phyloP scores from a whole-genome alignment of 2,797 vertebrate species.

The Ispidina lecontei region DNA sequence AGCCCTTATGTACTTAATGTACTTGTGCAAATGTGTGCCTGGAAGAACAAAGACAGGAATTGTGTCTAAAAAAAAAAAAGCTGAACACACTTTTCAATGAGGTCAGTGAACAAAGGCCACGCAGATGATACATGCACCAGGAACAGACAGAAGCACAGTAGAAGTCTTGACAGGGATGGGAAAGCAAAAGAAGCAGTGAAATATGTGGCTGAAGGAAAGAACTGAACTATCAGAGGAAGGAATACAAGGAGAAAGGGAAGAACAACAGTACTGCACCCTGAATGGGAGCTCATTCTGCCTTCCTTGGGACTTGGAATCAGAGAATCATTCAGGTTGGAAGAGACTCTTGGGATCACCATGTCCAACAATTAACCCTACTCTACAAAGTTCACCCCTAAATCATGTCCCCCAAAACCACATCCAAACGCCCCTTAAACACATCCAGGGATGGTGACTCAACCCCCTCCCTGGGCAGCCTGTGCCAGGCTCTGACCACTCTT shows the following conservation, averaged over 20 bases:
- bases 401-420: no score
- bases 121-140: not conserved
- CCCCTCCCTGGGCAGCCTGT: no score
- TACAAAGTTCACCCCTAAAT: no score
- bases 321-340: no score
- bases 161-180: not conserved
- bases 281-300: not conserved
- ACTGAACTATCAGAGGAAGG: not conserved
- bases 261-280: not conserved
- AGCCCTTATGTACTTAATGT: not conserved
- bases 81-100: not conserved
- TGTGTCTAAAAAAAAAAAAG: not conserved
- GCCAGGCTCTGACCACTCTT: no score
- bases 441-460: no score
- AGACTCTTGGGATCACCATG: no score
- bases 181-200: not conserved
- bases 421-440: no score
- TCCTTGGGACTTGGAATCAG: not conserved
- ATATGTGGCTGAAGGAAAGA: not conserved
- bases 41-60: constrained; percentile 3
- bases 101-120: not conserved
- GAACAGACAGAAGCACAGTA: not conserved
- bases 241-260: not conserved
- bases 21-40: not conserved
- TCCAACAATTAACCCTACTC: no score